Base-by-base conservation (phyloP, 2,888 invertebrate genomes). In the Lasioglossum pauxillum region DNA sequence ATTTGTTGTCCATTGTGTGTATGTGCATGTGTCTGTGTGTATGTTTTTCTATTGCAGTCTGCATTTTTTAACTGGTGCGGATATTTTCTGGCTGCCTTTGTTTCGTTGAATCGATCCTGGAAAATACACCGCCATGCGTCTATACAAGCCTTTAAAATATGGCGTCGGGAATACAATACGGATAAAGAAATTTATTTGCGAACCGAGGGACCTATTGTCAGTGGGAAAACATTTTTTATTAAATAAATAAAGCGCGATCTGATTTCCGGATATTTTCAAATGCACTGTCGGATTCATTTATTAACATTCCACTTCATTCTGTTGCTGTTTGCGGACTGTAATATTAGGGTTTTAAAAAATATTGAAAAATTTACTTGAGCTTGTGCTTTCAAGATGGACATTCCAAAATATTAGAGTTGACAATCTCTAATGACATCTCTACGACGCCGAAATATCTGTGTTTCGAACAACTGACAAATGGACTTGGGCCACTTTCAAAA, bases 1-100 rank as follows among this genome's bases (percentile, higher is more conserved):
- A 27, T 77, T 46, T 69, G 64, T 69, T 77, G 64, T 23, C 31
- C n/a, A 19, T 41, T 44, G 46, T 49, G 46, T 69, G 67, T 10
- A 3, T 8, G 10, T 3, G 77, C 8, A 35, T 3, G 35, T 35
- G 4, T 49, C 0, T 67, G 14, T 19, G 8, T 69, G 8, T 49
- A 31, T 19, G 35, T 41, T 67, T 27, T 69, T 46, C 44, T 76
- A 41, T 31, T 19, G 35, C 35, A 67, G 67, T 35, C 35, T 67
- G 35, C 35, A 35, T 67, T 69, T 77, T 77, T 46, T 46, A 69
- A 69, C 44, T 23, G 16, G 27, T 44, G 49, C 31, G 35, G 69
- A 69, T 46, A 46, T 69, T 67, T 77, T 64, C 41, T n/a, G 67
- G 35, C 35, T 35, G 67, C 67, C 19, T 31, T 44, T 19, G 41